Evolutionary conservation across 2,888 invertebrate genomes (phyloP), one percentile per base, ranked within the genome.

Genomic region (Camponotus fellah): DNA sequence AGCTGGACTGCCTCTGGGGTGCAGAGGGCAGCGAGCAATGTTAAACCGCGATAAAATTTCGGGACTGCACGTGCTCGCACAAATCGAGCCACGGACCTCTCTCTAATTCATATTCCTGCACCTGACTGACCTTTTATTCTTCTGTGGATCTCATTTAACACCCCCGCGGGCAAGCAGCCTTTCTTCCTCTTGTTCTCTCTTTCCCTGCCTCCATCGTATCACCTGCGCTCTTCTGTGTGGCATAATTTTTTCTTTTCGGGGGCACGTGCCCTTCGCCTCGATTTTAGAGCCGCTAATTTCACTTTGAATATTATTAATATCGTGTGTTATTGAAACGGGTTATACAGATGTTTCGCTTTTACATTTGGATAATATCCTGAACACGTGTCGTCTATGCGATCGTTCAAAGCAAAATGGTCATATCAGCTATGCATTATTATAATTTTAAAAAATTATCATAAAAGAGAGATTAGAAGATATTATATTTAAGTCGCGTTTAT

Each of bases 81-180:
- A 84, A 85, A 90, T 86, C 89, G 84, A 79, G 82, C 72, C 64
- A 46, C 68, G 85, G 56, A 60, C 83, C 80, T 72, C 86, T 83
- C 79, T 89, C 87, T 90, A 90, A 89, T 93, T 93, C 92, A 92
- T 94, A 94, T 94, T 93, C 94, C 85, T 92, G 94, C 95, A 94
- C 94, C 95, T 94, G 95, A 94, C 94, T 92, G 92, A 92, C 92
- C 90, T 92, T 92, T 92, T 89, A 91, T 91, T 92, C 92, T 91
- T 90, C 89, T 88, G 83, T 87, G 89, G 91, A 92, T 93, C 94
- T 94, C 94, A 93, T 94, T 94, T 93, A 94, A 93, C 94, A 92
- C 94, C 94, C 94, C 95, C 94, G 94, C 93, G 87, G 94, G 94
- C 94, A 71, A 69, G 64, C 58, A 21, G 21, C 21, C 21, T 58